Base-by-base conservation (phyloP, 2,113 vertebrate species). In the Ptilonorhynchus violaceus region DNA sequence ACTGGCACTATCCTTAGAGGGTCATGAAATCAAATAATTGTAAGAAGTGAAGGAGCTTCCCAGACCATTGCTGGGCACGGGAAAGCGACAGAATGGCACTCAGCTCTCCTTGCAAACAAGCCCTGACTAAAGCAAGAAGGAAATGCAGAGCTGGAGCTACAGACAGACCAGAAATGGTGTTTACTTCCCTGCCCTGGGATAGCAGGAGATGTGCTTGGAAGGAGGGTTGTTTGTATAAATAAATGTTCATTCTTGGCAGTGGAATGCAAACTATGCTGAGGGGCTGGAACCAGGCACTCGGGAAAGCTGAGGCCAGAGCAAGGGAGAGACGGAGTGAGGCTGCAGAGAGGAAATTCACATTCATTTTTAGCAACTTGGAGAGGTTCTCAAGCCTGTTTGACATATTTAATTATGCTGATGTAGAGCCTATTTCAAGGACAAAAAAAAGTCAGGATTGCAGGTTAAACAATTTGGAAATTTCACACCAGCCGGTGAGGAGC, bases 251-350 rank as follows among this genome's bases (percentile, higher is more conserved):
- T 97, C 97, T 97, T 96, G 96, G 93, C 92, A 95, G 68, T 91
- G 96, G 97, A 98, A 98, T 98, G 97, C 93, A 85, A 97, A 96
- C 93, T 96, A 98, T 98, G 97, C 94, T 95, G 94, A 90, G 92
- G 93, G 84, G 95, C 94, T 96, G 93, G 94, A 97, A 93, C 75
- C 88, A 93, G 93, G 95, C 89, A 92, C 85, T 96, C 22, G 35
- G 88, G 9, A 84, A 96, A 84, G 90, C 90, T 90, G 97, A 98
- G 97, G 97, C 97, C 97, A 96, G 85, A 76, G 83, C 47, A 93
- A 96, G 96, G 97, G 93, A 96, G 53, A 91, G 95, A 87, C 13
- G 1, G 33, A 79, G 42, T 4, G 19, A 74, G 77, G 78, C 4
- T 53, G 73, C 27, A 31, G 68, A 73, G 90, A 96, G 96, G 93